These are phyloP conservation scores for Desmodus rotundus DNA, from an alignment of 2,113 vertebrate genomes.

Conservation along the genomic window DNA sequence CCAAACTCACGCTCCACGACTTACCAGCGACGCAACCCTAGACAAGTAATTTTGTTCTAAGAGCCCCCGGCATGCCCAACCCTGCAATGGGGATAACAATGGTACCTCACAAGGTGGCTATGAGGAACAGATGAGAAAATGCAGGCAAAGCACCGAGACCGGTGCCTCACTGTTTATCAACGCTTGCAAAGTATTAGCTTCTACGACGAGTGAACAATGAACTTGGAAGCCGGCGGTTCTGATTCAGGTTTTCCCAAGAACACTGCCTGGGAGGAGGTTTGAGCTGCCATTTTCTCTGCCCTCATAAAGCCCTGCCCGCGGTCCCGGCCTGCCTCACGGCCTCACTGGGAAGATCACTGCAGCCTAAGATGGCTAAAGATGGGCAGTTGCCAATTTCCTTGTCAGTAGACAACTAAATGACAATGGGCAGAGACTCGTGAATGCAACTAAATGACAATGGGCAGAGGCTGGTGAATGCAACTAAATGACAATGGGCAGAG, in stretches of 20 bases:
- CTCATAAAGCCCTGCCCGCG: neutral
- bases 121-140: neutral
- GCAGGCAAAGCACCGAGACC: neutral
- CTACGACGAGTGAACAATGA: too few relatives aligned
- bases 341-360: neutral
- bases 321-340: accelerated
- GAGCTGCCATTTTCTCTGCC: neutral
- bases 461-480: neutral
- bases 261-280: accelerated
- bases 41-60: neutral
- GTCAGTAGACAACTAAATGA: neutral
- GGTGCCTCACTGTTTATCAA: neutral
- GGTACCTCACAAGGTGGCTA: neutral
- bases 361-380: neutral
- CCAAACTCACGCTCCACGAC: neutral
- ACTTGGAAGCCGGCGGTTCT: neutral
- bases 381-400: neutral
- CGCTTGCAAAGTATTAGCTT: neutral
- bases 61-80: neutral
- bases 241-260: neutral
- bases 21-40: neutral
- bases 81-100: neutral
- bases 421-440: neutral
- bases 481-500: too few relatives aligned
- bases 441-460: too few relatives aligned